Percentiles rank a stretch among this genome's conserved stretches.
phyloP scores from a whole-genome alignment of 1,140 invertebrate genomes.

The Zeugodacus cucurbitae region DNA sequence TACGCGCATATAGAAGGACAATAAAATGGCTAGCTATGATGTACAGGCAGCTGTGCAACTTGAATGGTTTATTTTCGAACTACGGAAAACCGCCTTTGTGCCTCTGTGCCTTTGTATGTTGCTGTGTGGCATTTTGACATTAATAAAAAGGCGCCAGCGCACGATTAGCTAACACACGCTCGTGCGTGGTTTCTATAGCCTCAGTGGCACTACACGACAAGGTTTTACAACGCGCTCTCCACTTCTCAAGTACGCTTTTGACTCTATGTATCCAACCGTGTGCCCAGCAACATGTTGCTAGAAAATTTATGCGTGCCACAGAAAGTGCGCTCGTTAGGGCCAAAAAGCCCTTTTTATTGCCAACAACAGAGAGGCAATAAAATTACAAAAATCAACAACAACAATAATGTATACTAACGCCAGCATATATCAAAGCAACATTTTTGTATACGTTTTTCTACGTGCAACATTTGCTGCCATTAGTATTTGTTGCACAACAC shows the following conservation, averaged over 20 bases:
- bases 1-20: not conserved
- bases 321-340: not conserved
- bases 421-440: slow-evolving; percentile 17
- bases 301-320: slow-evolving; percentile 18
- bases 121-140: not conserved
- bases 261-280: not conserved
- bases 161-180: not conserved
- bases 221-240: not conserved
- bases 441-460: not conserved
- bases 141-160: slow-evolving; percentile 31
- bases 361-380: not conserved
- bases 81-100: not conserved
- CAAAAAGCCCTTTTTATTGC: not conserved
- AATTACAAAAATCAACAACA: not conserved
- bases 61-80: not conserved
- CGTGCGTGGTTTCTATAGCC: not conserved
- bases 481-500: not conserved
- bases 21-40: not conserved
- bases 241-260: not conserved
- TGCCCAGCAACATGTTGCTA: not conserved
- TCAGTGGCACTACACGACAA: not conserved
- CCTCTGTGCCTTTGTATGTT: not conserved
- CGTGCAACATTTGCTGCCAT: not conserved
- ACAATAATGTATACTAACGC: not conserved
- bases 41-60: not conserved